Percentiles rank a stretch among this genome's conserved stretches.
phyloP scores from a whole-genome alignment of 2,888 invertebrate species.

The Nomada ruficornis region DNA sequence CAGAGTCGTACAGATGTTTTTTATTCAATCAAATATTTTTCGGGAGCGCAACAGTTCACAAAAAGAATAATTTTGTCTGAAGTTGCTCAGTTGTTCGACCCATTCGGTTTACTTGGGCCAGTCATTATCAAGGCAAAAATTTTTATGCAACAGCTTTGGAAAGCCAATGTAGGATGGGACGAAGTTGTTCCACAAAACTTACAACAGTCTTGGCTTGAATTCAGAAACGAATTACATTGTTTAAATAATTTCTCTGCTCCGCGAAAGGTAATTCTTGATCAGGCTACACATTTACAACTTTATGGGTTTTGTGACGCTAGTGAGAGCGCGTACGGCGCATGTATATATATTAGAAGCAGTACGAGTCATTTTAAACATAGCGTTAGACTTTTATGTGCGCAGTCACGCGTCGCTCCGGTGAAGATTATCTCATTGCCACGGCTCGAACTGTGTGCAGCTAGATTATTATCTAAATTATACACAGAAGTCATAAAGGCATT shows the following conservation, averaged over 20 bases:
- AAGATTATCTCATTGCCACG: constrained; percentile 17
- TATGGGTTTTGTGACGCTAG: constrained; percentile 12
- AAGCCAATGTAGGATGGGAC: background rate
- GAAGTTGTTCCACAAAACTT: no score
- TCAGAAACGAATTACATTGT: background rate
- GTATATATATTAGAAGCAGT: background rate
- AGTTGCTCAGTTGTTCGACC: constrained; percentile 27
- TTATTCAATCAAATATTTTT: no score
- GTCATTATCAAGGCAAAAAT: constrained; percentile 21
- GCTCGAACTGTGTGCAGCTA: constrained; percentile 19
- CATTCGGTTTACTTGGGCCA: constrained; percentile 25
- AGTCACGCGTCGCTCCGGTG: constrained; percentile 14
- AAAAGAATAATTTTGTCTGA: constrained; percentile 23
- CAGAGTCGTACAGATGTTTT: no score
- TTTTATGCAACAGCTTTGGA: constrained; percentile 15
- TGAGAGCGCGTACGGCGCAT: background rate
- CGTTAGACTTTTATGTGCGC: background rate
- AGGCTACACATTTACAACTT: background rate
- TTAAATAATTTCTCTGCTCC: no score
- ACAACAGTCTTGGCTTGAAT: no score
- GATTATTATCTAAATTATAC: background rate
- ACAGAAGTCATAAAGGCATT: background rate
- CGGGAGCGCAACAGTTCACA: background rate
- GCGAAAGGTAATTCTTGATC: no score
- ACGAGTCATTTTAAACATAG: no score